Conservation (phyloP, 2,113 vertebrate species). For the Myiopsitta monachus region DNA sequence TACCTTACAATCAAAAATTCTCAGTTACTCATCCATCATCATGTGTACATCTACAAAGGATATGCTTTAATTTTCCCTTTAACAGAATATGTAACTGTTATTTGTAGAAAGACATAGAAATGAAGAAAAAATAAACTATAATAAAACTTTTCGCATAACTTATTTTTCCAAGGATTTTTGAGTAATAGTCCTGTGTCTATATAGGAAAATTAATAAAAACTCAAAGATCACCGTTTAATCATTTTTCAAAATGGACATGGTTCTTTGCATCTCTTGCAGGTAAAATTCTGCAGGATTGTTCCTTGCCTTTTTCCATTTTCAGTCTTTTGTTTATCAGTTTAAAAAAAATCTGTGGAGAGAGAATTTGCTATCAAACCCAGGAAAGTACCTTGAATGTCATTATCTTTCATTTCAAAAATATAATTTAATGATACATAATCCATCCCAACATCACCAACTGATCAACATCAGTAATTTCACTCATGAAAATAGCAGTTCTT, state of each 20-base stretch:
- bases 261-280: background rate
- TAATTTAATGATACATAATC: background rate
- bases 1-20: background rate
- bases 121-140: background rate
- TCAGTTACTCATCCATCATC: background rate
- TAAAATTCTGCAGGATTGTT: background rate
- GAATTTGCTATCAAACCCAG: background rate
- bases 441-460: background rate
- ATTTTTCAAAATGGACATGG: background rate
- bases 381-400: background rate
- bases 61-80: background rate
- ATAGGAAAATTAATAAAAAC: background rate
- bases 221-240: background rate
- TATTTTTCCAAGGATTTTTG: background rate
- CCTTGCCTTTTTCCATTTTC: background rate
- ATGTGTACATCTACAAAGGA: background rate
- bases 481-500: background rate
- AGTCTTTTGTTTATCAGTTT: background rate
- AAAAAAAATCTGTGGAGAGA: background rate
- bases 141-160: background rate
- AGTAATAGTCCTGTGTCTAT: background rate
- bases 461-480: background rate
- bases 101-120: background rate
- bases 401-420: background rate
- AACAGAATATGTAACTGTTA: background rate